Evolutionary conservation across 2,797 vertebrate genomes (phyloP).

Genomic region (Hafferia zeledoni): DNA sequence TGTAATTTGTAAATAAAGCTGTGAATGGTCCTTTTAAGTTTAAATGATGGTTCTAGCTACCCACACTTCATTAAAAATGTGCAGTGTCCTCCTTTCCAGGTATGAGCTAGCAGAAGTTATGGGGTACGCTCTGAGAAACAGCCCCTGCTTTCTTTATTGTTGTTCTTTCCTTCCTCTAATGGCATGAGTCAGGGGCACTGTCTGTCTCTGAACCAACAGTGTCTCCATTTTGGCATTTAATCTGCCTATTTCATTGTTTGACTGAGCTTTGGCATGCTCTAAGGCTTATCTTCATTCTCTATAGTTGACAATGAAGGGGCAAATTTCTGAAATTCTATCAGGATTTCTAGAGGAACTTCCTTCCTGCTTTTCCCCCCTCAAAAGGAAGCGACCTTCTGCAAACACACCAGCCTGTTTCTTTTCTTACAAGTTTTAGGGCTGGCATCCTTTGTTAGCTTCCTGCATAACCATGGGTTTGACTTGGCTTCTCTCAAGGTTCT

Average conservation of each 20-base stretch:
- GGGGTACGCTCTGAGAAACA: background rate
- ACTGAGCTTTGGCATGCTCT: background rate
- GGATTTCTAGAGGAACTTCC: background rate
- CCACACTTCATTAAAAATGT: background rate
- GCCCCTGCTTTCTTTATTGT: background rate
- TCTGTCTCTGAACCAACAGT: background rate
- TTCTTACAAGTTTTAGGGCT: background rate
- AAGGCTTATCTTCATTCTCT: background rate
- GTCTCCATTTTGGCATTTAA: background rate
- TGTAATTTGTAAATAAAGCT: background rate
- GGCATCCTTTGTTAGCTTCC: slow-evolving; percentile 4
- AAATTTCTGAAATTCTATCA: slow-evolving; percentile 8
- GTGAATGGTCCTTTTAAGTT: background rate
- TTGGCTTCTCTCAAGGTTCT: slow-evolving; percentile 25
- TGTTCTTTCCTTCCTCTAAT: slow-evolving; percentile 40
- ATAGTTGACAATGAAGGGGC: background rate
- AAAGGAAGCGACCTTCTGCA: background rate
- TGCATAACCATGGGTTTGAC: background rate
- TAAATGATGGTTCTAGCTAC: background rate
- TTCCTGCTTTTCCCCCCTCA: background rate
- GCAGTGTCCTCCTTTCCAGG: background rate
- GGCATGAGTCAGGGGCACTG: background rate
- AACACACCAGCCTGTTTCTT: background rate
- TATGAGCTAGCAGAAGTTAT: background rate
- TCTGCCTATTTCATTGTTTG: background rate